These are phyloP conservation scores for Papilio aristodemus DNA, from an alignment of 1,140 invertebrate genomes.

Conservation along the genomic window DNA sequence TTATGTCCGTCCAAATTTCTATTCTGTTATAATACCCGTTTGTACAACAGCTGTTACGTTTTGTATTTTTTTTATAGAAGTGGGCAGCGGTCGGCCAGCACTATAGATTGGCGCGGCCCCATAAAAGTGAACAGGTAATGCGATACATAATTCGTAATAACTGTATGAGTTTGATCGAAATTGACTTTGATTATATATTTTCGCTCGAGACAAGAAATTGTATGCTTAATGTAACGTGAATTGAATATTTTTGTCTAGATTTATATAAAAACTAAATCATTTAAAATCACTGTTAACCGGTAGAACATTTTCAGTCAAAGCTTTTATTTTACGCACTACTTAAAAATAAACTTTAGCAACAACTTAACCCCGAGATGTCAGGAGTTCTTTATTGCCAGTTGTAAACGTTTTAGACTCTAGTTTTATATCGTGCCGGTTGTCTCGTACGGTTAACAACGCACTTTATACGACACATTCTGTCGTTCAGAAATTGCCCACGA, in stretches of 20 bases:
- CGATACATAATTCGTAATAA: slow-evolving; percentile 63
- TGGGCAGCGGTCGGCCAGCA: slow-evolving; percentile 59
- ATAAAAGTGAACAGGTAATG: slow-evolving; percentile 50
- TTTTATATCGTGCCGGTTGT: slow-evolving; percentile 27
- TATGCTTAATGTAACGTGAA: not conserved
- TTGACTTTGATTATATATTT: slow-evolving; percentile 27
- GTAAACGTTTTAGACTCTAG: slow-evolving; percentile 27
- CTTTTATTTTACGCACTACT: slow-evolving; percentile 43
- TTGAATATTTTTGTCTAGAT: slow-evolving; percentile 30
- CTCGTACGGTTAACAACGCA: slow-evolving; percentile 20
- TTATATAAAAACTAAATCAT: too few species aligned
- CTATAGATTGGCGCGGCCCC: slow-evolving; percentile 64
- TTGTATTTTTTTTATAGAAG: slow-evolving; percentile 61
- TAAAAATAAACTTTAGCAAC: slow-evolving; percentile 17
- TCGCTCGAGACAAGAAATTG: not conserved
- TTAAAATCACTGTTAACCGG: not conserved
- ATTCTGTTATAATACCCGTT: slow-evolving; percentile 65
- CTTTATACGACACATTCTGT: slow-evolving; percentile 5
- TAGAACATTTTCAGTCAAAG: not conserved
- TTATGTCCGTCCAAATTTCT: slow-evolving; percentile 67
- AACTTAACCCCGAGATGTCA: not conserved
- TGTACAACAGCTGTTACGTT: slow-evolving; percentile 65
- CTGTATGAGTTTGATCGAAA: slow-evolving; percentile 58
- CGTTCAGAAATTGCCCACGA: slow-evolving; percentile 17
- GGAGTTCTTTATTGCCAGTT: slow-evolving; percentile 22